These are phyloP conservation scores for Xyrauchen texanus DNA, from an alignment of 2,113 vertebrate species.

Conservation along the genomic window DNA sequence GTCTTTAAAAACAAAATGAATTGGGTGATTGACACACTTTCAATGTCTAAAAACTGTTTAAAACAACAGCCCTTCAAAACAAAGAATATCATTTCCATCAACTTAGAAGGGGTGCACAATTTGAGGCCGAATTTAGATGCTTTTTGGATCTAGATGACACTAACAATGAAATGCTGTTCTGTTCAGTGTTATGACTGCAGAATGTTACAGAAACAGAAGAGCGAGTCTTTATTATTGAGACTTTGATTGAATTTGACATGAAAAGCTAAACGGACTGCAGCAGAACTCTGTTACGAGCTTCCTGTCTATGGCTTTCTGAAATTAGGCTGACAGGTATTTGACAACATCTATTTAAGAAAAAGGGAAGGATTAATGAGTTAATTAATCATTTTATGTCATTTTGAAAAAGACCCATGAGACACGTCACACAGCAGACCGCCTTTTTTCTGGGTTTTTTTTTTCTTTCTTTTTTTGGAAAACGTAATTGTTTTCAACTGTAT, in stretches of 20 bases:
- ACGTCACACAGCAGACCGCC: slow-evolving; percentile 6
- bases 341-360: slow-evolving; percentile 56
- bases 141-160: no score
- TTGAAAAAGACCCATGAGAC: slow-evolving; percentile 38
- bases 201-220: background rate
- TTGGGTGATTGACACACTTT: no score
- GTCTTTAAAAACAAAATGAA: no score
- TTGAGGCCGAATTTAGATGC: no score
- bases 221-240: slow-evolving; percentile 42
- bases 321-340: slow-evolving; percentile 53
- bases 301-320: slow-evolving; percentile 44
- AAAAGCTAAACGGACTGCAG: slow-evolving; percentile 45
- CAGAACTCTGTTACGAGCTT: slow-evolving; percentile 41
- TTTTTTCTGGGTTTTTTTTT: background rate
- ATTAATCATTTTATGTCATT: slow-evolving; percentile 54
- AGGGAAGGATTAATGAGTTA: slow-evolving; percentile 52
- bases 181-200: slow-evolving; percentile 1
- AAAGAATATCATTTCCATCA: no score
- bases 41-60: no score
- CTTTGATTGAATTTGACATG: slow-evolving; percentile 46
- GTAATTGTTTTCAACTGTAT: slow-evolving; percentile 56
- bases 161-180: slow-evolving; percentile 13
- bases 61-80: no score
- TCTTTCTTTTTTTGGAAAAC: slow-evolving; percentile 1
- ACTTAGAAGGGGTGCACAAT: no score